Conservation (phyloP, 2,888 invertebrate genomes). For the Reticulitermes lucifugus region DNA sequence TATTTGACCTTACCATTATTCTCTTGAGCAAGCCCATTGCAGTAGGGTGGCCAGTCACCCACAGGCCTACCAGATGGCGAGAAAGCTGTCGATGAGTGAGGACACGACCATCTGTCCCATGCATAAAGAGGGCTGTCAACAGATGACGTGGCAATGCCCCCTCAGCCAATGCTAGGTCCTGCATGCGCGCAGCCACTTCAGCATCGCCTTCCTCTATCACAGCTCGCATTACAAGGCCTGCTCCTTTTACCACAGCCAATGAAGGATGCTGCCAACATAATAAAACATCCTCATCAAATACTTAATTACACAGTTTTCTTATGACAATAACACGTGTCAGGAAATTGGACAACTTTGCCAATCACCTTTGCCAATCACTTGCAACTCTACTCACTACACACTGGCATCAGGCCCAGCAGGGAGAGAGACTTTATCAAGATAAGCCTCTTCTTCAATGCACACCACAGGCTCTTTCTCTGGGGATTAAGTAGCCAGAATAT, state of each 20-base stretch:
- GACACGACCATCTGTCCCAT: conserved; percentile 82
- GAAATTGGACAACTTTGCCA: too few species aligned
- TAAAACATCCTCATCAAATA: background rate
- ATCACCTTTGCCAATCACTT: too few species aligned
- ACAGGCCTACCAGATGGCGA: conserved; percentile 92
- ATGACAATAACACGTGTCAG: too few species aligned
- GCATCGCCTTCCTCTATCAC: conserved; percentile 96
- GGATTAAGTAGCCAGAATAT: too few species aligned
- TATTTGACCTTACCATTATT: conserved; percentile 71
- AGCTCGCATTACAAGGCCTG: conserved; percentile 96
- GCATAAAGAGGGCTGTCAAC: conserved; percentile 88
- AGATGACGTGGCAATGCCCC: conserved; percentile 95
- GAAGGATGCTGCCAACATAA: conserved; percentile 83
- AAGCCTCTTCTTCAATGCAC: too few species aligned
- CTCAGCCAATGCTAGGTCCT: conserved; percentile 94
- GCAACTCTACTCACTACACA: too few species aligned
- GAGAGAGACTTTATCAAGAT: too few species aligned
- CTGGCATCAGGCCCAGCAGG: too few species aligned
- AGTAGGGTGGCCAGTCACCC: conserved; percentile 95
- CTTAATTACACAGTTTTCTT: background rate
- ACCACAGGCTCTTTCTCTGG: too few species aligned
- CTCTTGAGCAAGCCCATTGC: conserved; percentile 88
- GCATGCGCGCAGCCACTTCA: conserved; percentile 94
- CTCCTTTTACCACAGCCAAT: conserved; percentile 97
- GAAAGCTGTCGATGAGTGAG: conserved; percentile 92